phyloP scores from a whole-genome alignment of 1,140 invertebrate species.

The Frieseomelitta varia region DNA sequence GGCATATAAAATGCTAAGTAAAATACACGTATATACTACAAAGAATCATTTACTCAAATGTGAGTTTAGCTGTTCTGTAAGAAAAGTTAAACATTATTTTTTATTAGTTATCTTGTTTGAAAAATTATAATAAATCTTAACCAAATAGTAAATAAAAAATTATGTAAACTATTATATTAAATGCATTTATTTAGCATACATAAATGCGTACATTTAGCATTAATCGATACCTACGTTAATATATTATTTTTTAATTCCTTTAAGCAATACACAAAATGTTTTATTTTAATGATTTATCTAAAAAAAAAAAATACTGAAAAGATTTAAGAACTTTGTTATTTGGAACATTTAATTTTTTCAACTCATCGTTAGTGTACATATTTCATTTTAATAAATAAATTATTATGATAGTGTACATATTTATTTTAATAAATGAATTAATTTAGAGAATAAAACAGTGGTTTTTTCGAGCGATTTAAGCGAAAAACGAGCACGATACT shows the following conservation, averaged over 20 bases:
- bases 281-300: neutral
- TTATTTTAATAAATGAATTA: neutral
- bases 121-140: neutral
- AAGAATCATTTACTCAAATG: neutral
- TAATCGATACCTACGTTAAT: neutral
- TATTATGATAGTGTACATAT: neutral
- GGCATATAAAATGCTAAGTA: neutral
- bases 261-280: neutral
- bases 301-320: neutral
- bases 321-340: neutral
- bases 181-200: too few species aligned
- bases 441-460: neutral
- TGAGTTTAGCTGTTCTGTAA: neutral
- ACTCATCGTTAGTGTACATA: neutral
- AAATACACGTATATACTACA: neutral
- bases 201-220: too few species aligned
- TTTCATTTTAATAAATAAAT: too few species aligned
- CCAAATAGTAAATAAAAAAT: neutral
- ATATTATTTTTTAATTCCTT: neutral
- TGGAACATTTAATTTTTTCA: neutral
- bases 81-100: neutral
- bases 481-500: neutral
- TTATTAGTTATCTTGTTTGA: neutral
- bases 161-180: too few species aligned
- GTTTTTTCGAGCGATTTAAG: neutral